Conservation (phyloP, 2,113 vertebrate species). For the Castor canadensis region DNA sequence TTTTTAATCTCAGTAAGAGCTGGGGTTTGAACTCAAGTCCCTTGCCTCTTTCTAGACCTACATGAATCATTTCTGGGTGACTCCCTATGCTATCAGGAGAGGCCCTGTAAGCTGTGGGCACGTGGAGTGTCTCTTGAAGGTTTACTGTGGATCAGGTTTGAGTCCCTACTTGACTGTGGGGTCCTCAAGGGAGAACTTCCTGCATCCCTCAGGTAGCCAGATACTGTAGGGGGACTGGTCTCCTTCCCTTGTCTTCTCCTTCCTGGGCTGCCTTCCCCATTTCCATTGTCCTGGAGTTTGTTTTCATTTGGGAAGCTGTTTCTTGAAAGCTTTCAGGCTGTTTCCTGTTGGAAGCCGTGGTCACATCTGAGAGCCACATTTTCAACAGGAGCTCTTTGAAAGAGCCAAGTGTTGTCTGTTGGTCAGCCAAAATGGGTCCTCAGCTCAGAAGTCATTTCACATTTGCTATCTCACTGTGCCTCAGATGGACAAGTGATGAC, state of each 20-base stretch:
- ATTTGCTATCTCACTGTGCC: background rate
- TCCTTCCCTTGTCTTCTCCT: fast-evolving
- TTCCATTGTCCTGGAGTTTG: fast-evolving
- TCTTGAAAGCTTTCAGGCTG: background rate
- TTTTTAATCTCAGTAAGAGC: background rate
- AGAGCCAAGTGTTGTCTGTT: background rate
- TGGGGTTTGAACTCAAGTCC: background rate
- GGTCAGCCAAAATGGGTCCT: background rate
- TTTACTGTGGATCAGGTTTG: background rate
- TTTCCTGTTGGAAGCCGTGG: no score
- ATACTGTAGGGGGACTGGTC: background rate
- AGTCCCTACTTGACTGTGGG: fast-evolving
- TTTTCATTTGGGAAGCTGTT: no score
- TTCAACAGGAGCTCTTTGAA: background rate
- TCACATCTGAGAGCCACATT: background rate
- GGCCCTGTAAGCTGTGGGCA: fast-evolving
- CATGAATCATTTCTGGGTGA: background rate
- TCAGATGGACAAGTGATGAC: no score
- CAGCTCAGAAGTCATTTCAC: background rate
- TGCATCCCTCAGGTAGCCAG: background rate
- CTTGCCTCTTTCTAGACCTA: background rate
- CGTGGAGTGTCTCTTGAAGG: background rate
- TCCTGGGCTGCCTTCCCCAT: no score
- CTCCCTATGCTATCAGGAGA: background rate
- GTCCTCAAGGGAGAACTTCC: background rate